These are phyloP conservation scores for Hymenopus coronatus DNA, from an alignment of 2,888 invertebrate species.

Conservation along the genomic window DNA sequence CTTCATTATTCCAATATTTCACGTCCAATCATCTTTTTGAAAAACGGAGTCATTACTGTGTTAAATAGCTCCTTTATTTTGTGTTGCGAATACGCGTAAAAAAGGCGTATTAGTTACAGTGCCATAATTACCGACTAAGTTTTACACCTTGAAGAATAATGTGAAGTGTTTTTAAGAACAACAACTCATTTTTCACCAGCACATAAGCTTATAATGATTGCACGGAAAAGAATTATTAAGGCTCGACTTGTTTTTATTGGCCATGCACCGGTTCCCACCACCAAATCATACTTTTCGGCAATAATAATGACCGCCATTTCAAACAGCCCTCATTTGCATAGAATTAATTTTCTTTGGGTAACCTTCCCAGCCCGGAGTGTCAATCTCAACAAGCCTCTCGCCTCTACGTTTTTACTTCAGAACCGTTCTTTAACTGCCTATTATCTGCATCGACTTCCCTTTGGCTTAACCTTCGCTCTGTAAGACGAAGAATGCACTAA, in stretches of 20 bases:
- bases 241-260: background rate
- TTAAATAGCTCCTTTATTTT: background rate
- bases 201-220: background rate
- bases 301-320: background rate
- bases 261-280: background rate
- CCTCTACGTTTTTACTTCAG: background rate
- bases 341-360: background rate
- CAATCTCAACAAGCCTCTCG: background rate
- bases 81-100: background rate
- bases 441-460: conserved; percentile 8
- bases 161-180: background rate
- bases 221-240: background rate
- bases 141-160: background rate
- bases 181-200: background rate
- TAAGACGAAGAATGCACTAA: background rate
- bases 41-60: background rate
- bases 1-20: background rate
- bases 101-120: too few species aligned
- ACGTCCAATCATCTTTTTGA: background rate
- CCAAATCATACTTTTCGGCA: background rate
- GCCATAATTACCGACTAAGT: background rate
- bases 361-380: background rate
- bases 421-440: background rate
- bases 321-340: background rate
- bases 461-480: background rate